These are phyloP conservation scores for Myopa tessellatipennis DNA, from an alignment of 2,888 invertebrate genomes.

Conservation along the genomic window DNA sequence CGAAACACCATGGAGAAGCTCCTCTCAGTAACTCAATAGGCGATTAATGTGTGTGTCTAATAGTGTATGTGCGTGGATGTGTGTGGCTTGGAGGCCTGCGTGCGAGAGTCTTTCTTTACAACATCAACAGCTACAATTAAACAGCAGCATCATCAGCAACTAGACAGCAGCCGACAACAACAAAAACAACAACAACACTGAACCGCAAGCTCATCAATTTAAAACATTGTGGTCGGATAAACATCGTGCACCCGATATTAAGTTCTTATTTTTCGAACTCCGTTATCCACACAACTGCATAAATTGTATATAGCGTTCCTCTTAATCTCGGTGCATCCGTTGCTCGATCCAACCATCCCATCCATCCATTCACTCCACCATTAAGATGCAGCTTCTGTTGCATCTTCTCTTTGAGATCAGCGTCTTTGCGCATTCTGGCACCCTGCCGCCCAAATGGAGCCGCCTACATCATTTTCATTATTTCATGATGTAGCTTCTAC, in stretches of 20 bases:
- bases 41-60: too few species aligned
- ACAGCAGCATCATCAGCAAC: too few species aligned
- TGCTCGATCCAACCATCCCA: not conserved
- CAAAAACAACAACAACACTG: not conserved
- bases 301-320: slow-evolving; percentile 64
- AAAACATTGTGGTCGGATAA: not conserved
- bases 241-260: not conserved
- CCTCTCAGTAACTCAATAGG: too few species aligned
- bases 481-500: not conserved
- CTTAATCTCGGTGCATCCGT: slow-evolving; percentile 44
- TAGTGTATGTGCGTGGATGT: too few species aligned
- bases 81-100: too few species aligned
- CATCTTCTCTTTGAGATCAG: slow-evolving; percentile 1
- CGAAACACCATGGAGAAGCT: too few species aligned
- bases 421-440: slow-evolving; percentile 3
- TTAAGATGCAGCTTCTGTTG: slow-evolving; percentile 4
- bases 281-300: slow-evolving; percentile 59
- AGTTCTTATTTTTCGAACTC: not conserved
- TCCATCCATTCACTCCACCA: not conserved
- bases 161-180: too few species aligned
- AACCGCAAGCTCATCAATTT: not conserved
- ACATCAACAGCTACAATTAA: too few species aligned
- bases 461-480: slow-evolving; percentile 11
- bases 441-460: slow-evolving; percentile 8
- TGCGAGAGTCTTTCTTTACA: too few species aligned